Evolutionary conservation across 1,140 invertebrate species (phyloP), one percentile per base, ranked within the genome.

Genomic region (Onthophagus taurus): DNA sequence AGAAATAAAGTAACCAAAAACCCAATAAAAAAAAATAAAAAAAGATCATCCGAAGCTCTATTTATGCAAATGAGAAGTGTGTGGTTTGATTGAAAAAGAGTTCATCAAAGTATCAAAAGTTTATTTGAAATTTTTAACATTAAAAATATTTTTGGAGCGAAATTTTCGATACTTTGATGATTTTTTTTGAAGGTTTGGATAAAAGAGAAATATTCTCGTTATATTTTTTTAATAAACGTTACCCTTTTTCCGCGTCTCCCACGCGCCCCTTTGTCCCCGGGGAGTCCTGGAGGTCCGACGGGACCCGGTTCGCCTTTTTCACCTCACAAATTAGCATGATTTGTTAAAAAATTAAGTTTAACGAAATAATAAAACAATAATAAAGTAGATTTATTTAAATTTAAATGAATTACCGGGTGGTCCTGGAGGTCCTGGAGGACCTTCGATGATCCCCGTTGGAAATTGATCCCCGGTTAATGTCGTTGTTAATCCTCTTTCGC

Each of bases 401-500:
- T 9, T n/a, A 3, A 7, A 13, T 34, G 3, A 37, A 21, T 61
- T 77, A 89, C 88, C 87, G 70, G 86, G 81, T 50, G 86, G 86
- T 67, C 89, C 89, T 45, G 89, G 84, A 17, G 86, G 89, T 58
- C 90, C 91, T 26, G 90, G 86, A 11, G 89, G 87, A 51, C 90
- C 90, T 74, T 94, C 89, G 59, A 96, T 89, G 56, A 91, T 88
- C 54, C 89, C 89, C 33, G 86, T 85, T 38, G 89, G 83, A 65
- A 92, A 87, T 50, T 86, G 81, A 66, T 92, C 88, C 44, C 88
- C 89, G 57, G 85, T 87, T 61, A 93, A 67, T 34, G 88, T 90
- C 50, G 88, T 90, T 49, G 88, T 92, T 50, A 89, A 72, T 35
- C 89, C 89, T 54, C 87, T 76, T 59, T 93, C 89, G 48, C 89